Conservation (phyloP, 2,888 invertebrate genomes). For the Leucophenga maculata region DNA sequence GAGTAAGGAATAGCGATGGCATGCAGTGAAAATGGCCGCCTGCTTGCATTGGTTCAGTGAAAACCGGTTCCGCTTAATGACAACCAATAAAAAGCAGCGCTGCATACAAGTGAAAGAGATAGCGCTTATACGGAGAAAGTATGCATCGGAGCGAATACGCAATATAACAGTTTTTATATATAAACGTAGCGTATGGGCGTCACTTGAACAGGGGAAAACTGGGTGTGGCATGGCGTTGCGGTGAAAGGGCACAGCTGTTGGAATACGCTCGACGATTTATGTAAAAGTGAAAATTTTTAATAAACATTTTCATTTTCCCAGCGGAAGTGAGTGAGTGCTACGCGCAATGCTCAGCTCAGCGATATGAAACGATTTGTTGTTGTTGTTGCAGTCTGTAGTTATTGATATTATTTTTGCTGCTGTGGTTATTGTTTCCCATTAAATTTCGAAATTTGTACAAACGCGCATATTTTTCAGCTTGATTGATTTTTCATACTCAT, state of each 20-base stretch:
- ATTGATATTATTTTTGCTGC: background rate
- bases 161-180: slow-evolving; percentile 37
- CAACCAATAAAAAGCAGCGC: slow-evolving; percentile 9
- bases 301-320: slow-evolving; percentile 58
- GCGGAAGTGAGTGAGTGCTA: slow-evolving; percentile 43
- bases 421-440: slow-evolving; percentile 5
- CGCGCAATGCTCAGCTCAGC: background rate
- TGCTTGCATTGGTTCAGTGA: background rate
- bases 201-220: slow-evolving; percentile 35
- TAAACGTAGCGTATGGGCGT: slow-evolving; percentile 44
- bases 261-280: slow-evolving; percentile 47
- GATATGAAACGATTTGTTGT: background rate
- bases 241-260: slow-evolving; percentile 43
- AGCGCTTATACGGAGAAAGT: slow-evolving; percentile 5
- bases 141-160: background rate
- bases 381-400: slow-evolving; percentile 7
- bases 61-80: background rate
- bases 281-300: slow-evolving; percentile 61
- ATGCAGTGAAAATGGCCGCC: slow-evolving; percentile 13
- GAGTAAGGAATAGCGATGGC: background rate
- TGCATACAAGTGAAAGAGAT: slow-evolving; percentile 44
- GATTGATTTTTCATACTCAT: slow-evolving; percentile 46
- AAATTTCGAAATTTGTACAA: slow-evolving; percentile 37
- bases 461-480: slow-evolving; percentile 43
- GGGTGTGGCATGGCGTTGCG: slow-evolving; percentile 49